These are phyloP conservation scores for Eugnorisma glareosa DNA, from an alignment of 2,888 invertebrate genomes.

Conservation along the genomic window DNA sequence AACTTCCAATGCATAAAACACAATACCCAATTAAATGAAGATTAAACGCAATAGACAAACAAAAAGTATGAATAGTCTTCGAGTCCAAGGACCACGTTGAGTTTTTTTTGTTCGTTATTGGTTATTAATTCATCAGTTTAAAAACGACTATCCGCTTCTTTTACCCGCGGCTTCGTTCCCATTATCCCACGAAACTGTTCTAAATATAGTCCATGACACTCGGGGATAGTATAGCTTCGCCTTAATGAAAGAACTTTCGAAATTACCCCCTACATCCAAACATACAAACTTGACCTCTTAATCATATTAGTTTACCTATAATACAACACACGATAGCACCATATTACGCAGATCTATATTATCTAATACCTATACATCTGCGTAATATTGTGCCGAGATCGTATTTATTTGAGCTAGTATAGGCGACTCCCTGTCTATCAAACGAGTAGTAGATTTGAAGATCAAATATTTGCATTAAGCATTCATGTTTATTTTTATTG, in stretches of 20 bases:
- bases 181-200: neutral
- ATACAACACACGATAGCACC: too few species aligned
- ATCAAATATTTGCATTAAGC: neutral
- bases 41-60: slow-evolving; percentile 60
- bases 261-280: neutral
- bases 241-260: neutral
- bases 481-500: neutral
- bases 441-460: neutral
- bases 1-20: slow-evolving; percentile 62
- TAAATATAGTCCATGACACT: neutral
- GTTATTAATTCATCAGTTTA: slow-evolving; percentile 30
- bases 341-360: neutral
- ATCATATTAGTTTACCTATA: neutral
- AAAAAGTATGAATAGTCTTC: slow-evolving; percentile 58
- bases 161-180: neutral
- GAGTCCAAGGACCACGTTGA: slow-evolving; percentile 44
- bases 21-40: slow-evolving; percentile 72
- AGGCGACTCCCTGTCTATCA: slow-evolving; percentile 9
- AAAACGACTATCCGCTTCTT: neutral
- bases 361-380: too few species aligned
- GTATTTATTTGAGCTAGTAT: neutral
- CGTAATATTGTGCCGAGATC: neutral
- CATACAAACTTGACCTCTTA: neutral
- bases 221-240: neutral
- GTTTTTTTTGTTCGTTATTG: slow-evolving; percentile 36